phyloP scores from a whole-genome alignment of 2,797 vertebrate species.

The Numenius phaeopus region DNA sequence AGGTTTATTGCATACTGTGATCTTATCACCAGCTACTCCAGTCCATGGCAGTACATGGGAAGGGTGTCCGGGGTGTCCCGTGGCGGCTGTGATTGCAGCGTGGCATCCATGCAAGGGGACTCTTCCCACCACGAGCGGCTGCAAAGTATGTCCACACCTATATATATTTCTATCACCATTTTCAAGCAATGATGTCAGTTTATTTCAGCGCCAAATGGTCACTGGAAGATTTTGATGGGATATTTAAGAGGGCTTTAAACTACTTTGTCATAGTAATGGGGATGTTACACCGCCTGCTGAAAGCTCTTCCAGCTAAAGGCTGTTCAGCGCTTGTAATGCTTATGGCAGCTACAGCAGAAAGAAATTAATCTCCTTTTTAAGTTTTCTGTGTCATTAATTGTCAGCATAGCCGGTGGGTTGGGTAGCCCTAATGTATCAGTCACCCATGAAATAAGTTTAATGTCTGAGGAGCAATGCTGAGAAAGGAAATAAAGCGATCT shows the following conservation, averaged over 20 bases:
- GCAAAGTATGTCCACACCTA: not conserved
- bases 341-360: not conserved
- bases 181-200: not conserved
- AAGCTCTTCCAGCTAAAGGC: not conserved
- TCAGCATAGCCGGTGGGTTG: not conserved
- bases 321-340: fast-evolving
- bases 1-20: not conserved
- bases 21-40: slow-evolving; percentile 8
- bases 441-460: not conserved
- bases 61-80: fast-evolving
- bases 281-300: not conserved
- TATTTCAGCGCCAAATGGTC: not conserved
- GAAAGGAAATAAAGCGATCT: not conserved
- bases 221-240: not conserved
- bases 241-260: not conserved
- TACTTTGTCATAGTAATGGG: not conserved
- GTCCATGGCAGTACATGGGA: not conserved
- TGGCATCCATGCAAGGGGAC: not conserved
- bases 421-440: not conserved
- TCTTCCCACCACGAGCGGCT: not conserved
- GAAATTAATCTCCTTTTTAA: not conserved
- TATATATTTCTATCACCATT: not conserved
- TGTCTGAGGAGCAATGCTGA: not conserved
- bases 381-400: not conserved
- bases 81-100: fast-evolving